phyloP scores from a whole-genome alignment of 2,797 vertebrate species.

The Neosalanx taihuensis region DNA sequence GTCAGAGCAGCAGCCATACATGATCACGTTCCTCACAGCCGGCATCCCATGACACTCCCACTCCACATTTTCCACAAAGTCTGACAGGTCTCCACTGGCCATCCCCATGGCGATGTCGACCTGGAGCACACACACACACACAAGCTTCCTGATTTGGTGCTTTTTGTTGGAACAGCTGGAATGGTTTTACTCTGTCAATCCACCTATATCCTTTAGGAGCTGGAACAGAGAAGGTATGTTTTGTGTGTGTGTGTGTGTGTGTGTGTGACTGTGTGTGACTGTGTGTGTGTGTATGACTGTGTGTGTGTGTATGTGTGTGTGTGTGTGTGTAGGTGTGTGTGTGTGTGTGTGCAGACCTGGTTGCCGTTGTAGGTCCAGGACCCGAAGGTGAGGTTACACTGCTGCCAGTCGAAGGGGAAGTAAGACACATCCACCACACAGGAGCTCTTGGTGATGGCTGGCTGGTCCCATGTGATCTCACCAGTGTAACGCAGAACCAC shows the following conservation, averaged over 20 bases:
- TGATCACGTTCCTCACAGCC: conserved; percentile 88
- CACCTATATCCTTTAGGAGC: too few species aligned
- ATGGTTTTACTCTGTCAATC: neutral
- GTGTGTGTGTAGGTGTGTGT: neutral
- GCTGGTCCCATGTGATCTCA: conserved; percentile 93
- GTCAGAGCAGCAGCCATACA: conserved; percentile 95
- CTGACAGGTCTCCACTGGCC: conserved; percentile 89
- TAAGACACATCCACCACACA: conserved; percentile 96
- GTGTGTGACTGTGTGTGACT: neutral
- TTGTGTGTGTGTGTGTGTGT: neutral
- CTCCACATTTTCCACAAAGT: conserved; percentile 95
- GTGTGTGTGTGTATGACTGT: neutral
- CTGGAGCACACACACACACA: conserved; percentile 39
- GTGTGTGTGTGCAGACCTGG: conserved; percentile 65
- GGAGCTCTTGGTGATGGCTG: conserved; percentile 95
- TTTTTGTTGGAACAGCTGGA: too few species aligned
- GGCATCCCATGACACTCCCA: conserved; percentile 98
- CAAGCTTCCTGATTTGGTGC: too few species aligned
- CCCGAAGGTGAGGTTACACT: conserved; percentile 95
- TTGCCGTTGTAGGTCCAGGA: conserved; percentile 99
- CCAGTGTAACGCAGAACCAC: conserved; percentile 93
- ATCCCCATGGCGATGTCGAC: conserved; percentile 88
- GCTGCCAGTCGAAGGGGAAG: conserved; percentile 94
- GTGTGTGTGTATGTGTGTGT: neutral
- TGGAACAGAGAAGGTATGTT: neutral